Conservation (phyloP, 2,797 vertebrate species). For the Amazona finschi region DNA sequence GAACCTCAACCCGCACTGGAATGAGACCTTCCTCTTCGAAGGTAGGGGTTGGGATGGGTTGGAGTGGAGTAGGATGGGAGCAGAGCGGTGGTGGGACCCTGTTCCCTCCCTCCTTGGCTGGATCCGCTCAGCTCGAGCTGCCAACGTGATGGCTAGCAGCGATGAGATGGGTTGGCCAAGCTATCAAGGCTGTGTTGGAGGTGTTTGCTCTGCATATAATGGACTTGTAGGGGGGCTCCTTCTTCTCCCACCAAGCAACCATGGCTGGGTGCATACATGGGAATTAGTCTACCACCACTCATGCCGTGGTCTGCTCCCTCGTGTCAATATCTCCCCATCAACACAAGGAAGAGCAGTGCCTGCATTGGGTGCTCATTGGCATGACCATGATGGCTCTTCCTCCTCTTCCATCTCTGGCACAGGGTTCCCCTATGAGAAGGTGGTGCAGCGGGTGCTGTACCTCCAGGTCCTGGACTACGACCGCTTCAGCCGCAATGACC, state of each 20-base stretch:
- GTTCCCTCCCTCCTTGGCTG: neutral
- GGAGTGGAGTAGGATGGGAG: neutral
- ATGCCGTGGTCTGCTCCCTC: fast-evolving
- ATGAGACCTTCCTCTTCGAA: conserved; percentile 97
- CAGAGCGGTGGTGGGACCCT: fast-evolving
- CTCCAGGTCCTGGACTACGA: conserved; percentile 98
- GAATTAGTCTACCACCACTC: neutral
- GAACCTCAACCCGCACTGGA: conserved; percentile 99
- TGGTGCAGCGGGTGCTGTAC: conserved; percentile 95
- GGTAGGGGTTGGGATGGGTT: conserved; percentile 68
- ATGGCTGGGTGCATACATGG: fast-evolving
- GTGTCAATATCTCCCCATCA: no score
- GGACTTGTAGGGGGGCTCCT: fast-evolving
- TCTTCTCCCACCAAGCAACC: neutral
- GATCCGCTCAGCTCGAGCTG: neutral
- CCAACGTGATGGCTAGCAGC: fast-evolving
- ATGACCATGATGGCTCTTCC: neutral
- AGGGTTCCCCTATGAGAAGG: conserved; percentile 99
- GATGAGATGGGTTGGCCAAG: neutral
- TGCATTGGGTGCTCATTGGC: neutral
- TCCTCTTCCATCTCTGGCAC: neutral
- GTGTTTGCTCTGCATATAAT: neutral
- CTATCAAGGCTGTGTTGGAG: neutral
- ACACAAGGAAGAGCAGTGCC: fast-evolving
- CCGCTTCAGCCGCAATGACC: conserved; percentile 97